Conservation (phyloP, 2,888 invertebrate genomes). For the Eupithecia subfuscata region DNA sequence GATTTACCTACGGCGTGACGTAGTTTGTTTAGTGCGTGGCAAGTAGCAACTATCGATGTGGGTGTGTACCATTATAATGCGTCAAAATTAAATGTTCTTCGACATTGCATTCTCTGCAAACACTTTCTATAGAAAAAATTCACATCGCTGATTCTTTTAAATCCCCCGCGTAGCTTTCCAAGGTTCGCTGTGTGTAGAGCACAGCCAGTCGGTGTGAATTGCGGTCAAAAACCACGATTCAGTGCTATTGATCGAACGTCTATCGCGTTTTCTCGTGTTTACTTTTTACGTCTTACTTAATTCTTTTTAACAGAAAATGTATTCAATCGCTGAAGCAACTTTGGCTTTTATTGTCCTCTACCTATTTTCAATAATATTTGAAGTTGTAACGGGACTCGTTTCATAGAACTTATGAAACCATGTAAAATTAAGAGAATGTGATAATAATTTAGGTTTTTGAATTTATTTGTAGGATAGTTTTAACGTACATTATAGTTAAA, state of each 20-base stretch:
- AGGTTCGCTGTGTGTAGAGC: constrained; percentile 59
- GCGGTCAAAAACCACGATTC: constrained; percentile 68
- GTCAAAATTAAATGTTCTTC: constrained; percentile 18
- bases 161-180: constrained; percentile 57
- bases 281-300: constrained; percentile 48
- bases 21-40: not conserved
- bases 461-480: constrained; percentile 56
- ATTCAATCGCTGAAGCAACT: constrained; percentile 79
- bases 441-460: constrained; percentile 54
- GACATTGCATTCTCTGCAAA: constrained; percentile 11
- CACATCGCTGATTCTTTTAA: constrained; percentile 18
- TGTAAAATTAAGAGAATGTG: constrained; percentile 67
- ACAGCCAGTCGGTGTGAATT: constrained; percentile 58
- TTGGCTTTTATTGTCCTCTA: constrained; percentile 77
- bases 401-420: constrained; percentile 53
- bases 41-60: constrained; percentile 17
- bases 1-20: not conserved
- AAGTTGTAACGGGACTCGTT: constrained; percentile 77
- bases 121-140: not conserved
- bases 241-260: constrained; percentile 66
- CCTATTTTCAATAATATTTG: constrained; percentile 77
- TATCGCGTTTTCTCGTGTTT: constrained; percentile 47
- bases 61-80: constrained; percentile 37
- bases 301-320: constrained; percentile 63
- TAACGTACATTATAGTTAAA: constrained; percentile 64